These are phyloP conservation scores for Drosophila subsilvestris DNA, from an alignment of 2,888 invertebrate genomes.

Conservation along the genomic window DNA sequence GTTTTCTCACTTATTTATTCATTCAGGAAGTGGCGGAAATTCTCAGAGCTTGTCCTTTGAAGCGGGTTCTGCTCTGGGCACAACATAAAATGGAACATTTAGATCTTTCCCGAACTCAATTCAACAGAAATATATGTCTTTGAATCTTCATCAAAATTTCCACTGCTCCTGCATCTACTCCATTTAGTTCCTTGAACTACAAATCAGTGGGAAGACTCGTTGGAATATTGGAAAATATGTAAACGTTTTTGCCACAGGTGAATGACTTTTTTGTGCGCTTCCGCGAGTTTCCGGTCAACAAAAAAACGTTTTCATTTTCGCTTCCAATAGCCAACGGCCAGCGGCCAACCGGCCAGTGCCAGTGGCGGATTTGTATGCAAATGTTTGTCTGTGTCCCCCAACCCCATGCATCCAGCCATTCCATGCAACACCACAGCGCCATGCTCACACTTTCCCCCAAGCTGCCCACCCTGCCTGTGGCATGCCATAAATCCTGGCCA, in stretches of 20 bases:
- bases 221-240: conserved; percentile 58
- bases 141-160: not conserved
- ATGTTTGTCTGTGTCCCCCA: conserved; percentile 41
- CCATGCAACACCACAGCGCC: conserved; percentile 12
- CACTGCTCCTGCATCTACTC: not conserved
- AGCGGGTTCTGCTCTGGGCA: not conserved
- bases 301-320: conserved; percentile 75
- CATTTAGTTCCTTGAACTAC: conserved; percentile 6
- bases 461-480: conserved; percentile 35
- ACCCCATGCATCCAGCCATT: conserved; percentile 6
- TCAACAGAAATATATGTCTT: not conserved
- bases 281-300: conserved; percentile 82
- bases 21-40: not conserved
- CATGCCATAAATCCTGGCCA: conserved; percentile 71
- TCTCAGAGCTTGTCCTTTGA: not conserved
- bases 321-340: conserved; percentile 51
- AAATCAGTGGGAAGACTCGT: conserved; percentile 44
- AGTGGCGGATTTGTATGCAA: conserved; percentile 44
- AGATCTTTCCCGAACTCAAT: not conserved
- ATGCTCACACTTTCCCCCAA: conserved; percentile 43
- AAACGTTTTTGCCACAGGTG: conserved; percentile 75
- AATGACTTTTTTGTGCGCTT: conserved; percentile 82
- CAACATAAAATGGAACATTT: not conserved
- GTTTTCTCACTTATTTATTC: not conserved
- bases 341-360: conserved; percentile 23